phyloP scores from a whole-genome alignment of 2,113 vertebrate genomes.

The Neomonachus schauinslandi region DNA sequence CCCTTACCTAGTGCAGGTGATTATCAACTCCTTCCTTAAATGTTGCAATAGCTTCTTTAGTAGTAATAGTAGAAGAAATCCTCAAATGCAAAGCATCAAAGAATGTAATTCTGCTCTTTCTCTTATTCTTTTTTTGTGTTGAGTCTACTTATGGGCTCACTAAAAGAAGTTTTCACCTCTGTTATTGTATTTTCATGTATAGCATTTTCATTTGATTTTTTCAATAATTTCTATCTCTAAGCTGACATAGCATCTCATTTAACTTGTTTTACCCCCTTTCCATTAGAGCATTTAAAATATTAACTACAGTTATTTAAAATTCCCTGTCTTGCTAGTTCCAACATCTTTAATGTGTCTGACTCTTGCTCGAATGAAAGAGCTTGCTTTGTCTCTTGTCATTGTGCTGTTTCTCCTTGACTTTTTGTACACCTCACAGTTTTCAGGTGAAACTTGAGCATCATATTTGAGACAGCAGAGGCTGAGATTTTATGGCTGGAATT shows the following conservation, averaged over 20 bases:
- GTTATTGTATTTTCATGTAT: background rate
- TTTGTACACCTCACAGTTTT: background rate
- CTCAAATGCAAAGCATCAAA: background rate
- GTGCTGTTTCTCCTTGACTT: background rate
- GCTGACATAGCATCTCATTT: background rate
- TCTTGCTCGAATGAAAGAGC: background rate
- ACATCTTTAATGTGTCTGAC: background rate
- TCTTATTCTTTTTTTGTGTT: background rate
- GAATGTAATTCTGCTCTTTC: background rate
- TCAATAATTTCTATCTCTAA: background rate
- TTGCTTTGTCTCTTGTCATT: background rate
- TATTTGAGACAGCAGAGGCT: background rate
- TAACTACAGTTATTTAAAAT: background rate
- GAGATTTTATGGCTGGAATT: background rate
- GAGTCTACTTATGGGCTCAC: background rate
- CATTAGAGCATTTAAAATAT: background rate
- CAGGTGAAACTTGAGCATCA: background rate
- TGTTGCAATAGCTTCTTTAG: background rate
- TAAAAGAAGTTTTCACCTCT: background rate
- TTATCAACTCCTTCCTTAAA: background rate
- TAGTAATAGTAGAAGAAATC: background rate
- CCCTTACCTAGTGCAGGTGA: background rate
- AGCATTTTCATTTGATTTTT: background rate
- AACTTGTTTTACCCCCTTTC: background rate
- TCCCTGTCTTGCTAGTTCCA: background rate